Conservation (phyloP, 2,113 vertebrate species). For the Zosterops pallidus region DNA sequence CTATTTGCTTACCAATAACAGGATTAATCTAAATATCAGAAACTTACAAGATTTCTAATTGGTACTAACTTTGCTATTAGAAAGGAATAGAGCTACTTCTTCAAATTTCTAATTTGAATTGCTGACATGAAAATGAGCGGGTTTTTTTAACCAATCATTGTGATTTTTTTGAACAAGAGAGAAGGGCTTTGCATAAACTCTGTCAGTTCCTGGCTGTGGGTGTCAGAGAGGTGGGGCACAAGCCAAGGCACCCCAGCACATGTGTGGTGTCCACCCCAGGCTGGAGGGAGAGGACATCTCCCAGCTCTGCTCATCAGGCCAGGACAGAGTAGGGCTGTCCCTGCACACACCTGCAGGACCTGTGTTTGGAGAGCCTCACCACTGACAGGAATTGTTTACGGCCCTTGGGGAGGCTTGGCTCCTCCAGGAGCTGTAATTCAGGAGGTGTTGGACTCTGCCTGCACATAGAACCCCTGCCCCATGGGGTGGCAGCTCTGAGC, state of each 20-base stretch:
- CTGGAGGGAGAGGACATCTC: background rate
- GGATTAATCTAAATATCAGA: background rate
- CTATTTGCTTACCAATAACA: background rate
- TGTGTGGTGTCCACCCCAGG: background rate
- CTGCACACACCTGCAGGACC: rapidly evolving
- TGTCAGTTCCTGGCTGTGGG: rapidly evolving
- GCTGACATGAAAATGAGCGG: background rate
- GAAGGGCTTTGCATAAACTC: background rate
- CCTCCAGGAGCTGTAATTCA: background rate
- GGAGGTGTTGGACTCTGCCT: background rate
- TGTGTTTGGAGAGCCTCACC: background rate
- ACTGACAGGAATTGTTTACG: rapidly evolving
- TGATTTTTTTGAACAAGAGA: background rate
- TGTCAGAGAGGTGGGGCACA: background rate
- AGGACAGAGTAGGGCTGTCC: background rate
- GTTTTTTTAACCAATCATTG: rapidly evolving
- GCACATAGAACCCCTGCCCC: background rate
- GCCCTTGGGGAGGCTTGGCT: background rate
- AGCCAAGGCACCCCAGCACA: background rate
- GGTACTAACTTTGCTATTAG: background rate
- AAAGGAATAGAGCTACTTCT: background rate
- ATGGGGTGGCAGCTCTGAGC: background rate
- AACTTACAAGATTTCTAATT: background rate
- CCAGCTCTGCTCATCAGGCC: background rate
- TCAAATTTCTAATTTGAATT: background rate